A percentile compares a stretch with the other conserved stretches of the same genome.
phyloP scores from a whole-genome alignment of 2,113 vertebrate species.

The Sinocyclocheilus anshuiensis region DNA sequence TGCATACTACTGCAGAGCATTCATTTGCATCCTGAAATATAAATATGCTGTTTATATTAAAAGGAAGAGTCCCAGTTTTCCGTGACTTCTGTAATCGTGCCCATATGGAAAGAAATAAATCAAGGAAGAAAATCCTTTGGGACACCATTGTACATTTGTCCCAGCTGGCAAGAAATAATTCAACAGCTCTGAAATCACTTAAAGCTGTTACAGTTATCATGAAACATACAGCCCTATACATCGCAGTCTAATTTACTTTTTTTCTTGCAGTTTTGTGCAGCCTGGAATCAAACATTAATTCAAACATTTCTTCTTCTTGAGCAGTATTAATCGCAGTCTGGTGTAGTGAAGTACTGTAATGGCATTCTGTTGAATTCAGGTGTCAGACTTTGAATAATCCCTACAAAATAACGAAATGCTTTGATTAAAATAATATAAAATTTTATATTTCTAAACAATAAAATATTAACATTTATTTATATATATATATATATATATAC shows the following conservation, averaged over 20 bases:
- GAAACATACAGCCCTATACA: neutral
- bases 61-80: neutral
- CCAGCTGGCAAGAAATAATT: neutral
- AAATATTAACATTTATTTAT: no score
- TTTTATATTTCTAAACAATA: no score
- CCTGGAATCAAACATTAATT: neutral
- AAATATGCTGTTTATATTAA: neutral
- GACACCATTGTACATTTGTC: neutral
- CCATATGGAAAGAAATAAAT: neutral
- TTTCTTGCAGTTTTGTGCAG: neutral
- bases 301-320: neutral
- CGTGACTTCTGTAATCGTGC: neutral
- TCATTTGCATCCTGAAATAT: slow-evolving; percentile 5
- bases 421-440: no score
- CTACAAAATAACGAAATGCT: no score
- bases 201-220: neutral
- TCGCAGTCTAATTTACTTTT: neutral
- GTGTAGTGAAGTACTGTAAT: neutral
- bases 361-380: neutral
- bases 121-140: neutral
- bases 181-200: neutral
- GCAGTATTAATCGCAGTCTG: neutral
- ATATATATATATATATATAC: no score
- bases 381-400: neutral
- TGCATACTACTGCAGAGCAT: neutral